Conservation (phyloP, 2,797 vertebrate species). For the Tokudaia muenninki region DNA sequence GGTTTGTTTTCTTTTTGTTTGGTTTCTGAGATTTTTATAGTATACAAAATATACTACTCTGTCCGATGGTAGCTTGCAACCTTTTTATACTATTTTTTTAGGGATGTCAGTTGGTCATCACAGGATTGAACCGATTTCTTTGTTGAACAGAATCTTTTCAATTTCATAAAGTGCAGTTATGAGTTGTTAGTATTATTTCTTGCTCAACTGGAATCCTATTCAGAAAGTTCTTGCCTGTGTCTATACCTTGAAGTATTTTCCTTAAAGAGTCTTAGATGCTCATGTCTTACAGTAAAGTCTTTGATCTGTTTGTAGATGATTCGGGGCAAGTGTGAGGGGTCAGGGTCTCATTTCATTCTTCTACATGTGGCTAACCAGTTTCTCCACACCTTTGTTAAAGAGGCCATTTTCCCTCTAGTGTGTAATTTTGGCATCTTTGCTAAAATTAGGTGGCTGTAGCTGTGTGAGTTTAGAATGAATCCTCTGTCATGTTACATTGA, state of each 20-base stretch:
- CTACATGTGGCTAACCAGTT: neutral
- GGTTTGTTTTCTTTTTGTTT: neutral
- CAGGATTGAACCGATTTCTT: neutral
- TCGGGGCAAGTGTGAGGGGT: neutral
- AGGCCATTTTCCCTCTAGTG: neutral
- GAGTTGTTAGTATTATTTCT: neutral
- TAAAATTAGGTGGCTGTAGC: neutral
- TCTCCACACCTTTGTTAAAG: neutral
- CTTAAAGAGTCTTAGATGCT: neutral
- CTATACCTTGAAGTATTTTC: neutral
- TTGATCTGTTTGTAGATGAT: neutral
- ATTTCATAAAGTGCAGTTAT: neutral
- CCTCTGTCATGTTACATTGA: neutral
- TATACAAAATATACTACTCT: neutral
- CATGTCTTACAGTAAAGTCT: neutral
- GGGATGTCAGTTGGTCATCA: neutral
- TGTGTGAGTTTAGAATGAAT: neutral
- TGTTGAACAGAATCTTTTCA: neutral
- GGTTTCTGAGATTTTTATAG: neutral
- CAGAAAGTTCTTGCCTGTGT: neutral
- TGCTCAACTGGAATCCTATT: neutral
- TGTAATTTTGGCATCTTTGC: neutral
- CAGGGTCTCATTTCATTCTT: neutral
- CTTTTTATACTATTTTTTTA: neutral
- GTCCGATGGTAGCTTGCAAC: neutral